These are phyloP conservation scores for Epizoanthus ramosus DNA, from an alignment of 92 coral and sea anemone genomes.

Conservation along the genomic window DNA sequence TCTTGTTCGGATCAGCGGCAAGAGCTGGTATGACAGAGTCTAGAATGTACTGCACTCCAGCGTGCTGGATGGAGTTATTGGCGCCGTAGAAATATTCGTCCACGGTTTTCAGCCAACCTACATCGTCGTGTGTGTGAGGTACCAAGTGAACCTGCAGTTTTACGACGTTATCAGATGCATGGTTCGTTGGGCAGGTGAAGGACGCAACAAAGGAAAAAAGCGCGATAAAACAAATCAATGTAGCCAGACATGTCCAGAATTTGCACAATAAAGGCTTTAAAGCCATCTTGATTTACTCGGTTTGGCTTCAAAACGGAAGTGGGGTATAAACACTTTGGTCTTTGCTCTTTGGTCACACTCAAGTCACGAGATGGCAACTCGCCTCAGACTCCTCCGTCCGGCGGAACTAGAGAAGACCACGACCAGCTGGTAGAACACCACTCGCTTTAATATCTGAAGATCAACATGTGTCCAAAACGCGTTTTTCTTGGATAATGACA, in stretches of 20 bases:
- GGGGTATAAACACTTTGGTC: neutral
- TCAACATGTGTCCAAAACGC: too few relatives aligned
- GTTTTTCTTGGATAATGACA: too few relatives aligned
- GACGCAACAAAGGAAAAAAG: neutral
- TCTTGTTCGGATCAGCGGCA: too few relatives aligned
- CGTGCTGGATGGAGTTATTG: conserved; percentile 66
- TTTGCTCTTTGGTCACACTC: neutral
- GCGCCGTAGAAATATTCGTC: conserved; percentile 66
- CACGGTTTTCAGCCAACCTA: conserved; percentile 74
- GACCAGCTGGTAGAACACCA: too few relatives aligned
- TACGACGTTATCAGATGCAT: neutral
- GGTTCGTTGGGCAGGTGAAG: neutral
- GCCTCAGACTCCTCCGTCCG: neutral
- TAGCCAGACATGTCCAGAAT: neutral
- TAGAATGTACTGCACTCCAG: conserved; percentile 63
- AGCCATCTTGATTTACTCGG: neutral
- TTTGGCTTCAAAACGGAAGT: neutral
- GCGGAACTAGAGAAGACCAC: too few relatives aligned
- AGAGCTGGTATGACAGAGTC: conserved; percentile 69
- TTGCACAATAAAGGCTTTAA: neutral
- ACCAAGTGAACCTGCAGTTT: conserved; percentile 69
- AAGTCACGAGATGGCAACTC: conserved; percentile 12
- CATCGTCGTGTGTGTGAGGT: conserved; percentile 76
- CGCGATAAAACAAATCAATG: neutral
- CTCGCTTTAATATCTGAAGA: too few relatives aligned